phyloP scores from a whole-genome alignment of 1,140 invertebrate species.

The Cotesia vestalis region DNA sequence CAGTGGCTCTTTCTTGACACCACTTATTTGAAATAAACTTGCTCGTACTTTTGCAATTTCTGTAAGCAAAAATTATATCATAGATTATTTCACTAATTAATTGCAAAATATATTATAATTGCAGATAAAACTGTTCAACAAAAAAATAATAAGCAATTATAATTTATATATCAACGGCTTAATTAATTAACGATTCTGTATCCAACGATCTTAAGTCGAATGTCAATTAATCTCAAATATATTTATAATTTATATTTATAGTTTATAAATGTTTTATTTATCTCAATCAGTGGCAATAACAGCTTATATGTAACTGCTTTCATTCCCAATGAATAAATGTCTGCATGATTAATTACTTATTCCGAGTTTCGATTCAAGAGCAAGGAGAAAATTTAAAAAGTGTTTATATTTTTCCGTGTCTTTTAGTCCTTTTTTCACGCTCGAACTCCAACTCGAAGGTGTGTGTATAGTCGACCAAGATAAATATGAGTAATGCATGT shows the following conservation, averaged over 20 bases:
- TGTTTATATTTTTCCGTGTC: not conserved
- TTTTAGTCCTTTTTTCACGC: conserved; percentile 28
- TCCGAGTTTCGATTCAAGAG: no score
- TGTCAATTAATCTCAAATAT: conserved; percentile 1
- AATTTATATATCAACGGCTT: not conserved
- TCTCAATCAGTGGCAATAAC: not conserved
- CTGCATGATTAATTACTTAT: no score
- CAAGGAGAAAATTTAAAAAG: not conserved
- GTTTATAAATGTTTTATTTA: not conserved
- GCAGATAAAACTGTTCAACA: no score
- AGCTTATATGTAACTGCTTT: no score
- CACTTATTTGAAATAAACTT: conserved; percentile 98
- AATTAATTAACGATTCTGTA: not conserved
- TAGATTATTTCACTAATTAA: conserved; percentile 24
- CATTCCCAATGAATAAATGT: no score
- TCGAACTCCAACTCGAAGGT: not conserved
- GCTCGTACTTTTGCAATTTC: conserved; percentile 98
- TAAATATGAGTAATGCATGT: conserved; percentile 40
- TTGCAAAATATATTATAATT: no score
- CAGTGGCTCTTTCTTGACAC: conserved; percentile 92
- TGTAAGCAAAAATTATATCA: conserved; percentile 72
- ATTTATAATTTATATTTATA: not conserved
- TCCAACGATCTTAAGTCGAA: not conserved
- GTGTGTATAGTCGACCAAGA: conserved; percentile 19
- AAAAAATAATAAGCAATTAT: no score